Evolutionary conservation across 2,888 invertebrate genomes (phyloP).

Genomic region (Eupithecia exiguata): DNA sequence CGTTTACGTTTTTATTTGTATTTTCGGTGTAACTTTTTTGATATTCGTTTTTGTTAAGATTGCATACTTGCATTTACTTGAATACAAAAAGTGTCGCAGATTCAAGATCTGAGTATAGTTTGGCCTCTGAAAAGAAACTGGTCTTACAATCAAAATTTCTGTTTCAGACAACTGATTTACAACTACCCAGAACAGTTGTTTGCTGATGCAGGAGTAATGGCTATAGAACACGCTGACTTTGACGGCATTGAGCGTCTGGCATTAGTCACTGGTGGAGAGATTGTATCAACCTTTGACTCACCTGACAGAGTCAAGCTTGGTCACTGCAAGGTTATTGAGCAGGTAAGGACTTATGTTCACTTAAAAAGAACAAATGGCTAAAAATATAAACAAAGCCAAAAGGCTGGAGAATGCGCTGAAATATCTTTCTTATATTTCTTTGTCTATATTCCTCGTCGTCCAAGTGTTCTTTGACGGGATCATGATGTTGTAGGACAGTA

Average conservation of each 20-base stretch:
- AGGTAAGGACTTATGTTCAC: constrained; percentile 58
- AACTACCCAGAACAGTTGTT: constrained; percentile 99
- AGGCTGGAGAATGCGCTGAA: not conserved
- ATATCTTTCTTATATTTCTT: not conserved
- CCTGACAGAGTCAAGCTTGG: constrained; percentile 97
- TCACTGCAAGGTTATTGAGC: constrained; percentile 97
- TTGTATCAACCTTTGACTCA: constrained; percentile 98
- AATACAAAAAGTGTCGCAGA: not conserved
- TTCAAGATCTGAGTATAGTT: not conserved
- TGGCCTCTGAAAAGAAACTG: not conserved
- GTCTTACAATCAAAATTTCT: not conserved
- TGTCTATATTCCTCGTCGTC: not conserved
- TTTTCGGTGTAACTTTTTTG: not conserved
- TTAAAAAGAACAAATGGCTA: not conserved
- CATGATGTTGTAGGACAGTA: no score
- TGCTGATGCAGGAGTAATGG: constrained; percentile 99
- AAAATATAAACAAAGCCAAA: no score
- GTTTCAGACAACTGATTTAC: constrained; percentile 95
- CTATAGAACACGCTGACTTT: constrained; percentile 99
- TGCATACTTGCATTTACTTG: not conserved
- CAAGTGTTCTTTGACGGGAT: not conserved
- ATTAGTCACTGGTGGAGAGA: constrained; percentile 98
- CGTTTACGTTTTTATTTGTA: no score
- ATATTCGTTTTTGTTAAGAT: not conserved
- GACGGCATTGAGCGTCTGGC: constrained; percentile 99